Base-by-base conservation (phyloP, 1,140 invertebrate genomes). In the Drosophila ficusphila region DNA sequence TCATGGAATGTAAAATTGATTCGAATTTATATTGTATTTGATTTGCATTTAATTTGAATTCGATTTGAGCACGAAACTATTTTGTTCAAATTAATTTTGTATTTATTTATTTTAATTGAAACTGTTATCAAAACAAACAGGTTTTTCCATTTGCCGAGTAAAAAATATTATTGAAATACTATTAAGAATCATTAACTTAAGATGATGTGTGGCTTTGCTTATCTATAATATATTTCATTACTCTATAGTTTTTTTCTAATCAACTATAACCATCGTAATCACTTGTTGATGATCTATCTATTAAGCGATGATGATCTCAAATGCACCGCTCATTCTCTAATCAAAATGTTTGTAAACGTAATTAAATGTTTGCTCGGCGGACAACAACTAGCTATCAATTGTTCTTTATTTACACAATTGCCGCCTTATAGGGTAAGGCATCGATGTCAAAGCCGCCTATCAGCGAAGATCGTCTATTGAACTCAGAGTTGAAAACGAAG, bases 331-430 rank as follows among this genome's bases (percentile, higher is more conserved):
- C 21, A 41, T 39, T 21, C 61, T 42, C 36, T 81, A 76, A 75
- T 79, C 49, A 79, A 76, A 62, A 56, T 72, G 65, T 76, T 53
- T 81, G 67, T 54, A 56, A 72, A 41, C 41, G 29, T 56, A 82
- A 77, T 77, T 54, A 61, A 82, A 60, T 73, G 73, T 77, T 77
- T 77, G 56, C 42, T 19, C 21, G 44, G 23, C 11, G 54, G 42
- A 56, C 36, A 52, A 36, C 44, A 68, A 52, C 62, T 42, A 67
- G 67, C 64, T 42, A 67, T 68, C 64, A 67, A 68, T 67, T 68
- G 64, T 41, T 67, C n/a, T 16, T 41, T 42, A 42, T 68, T 67
- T 68, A 67, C 36, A 68, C 64, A 68, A 68, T 52, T 68, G 64
- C 36, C 46, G 44, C 48, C 47, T 46, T 69, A 53, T 29, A 31